Conservation (phyloP, 2,113 vertebrate species). For the Cyprinus carpio region DNA sequence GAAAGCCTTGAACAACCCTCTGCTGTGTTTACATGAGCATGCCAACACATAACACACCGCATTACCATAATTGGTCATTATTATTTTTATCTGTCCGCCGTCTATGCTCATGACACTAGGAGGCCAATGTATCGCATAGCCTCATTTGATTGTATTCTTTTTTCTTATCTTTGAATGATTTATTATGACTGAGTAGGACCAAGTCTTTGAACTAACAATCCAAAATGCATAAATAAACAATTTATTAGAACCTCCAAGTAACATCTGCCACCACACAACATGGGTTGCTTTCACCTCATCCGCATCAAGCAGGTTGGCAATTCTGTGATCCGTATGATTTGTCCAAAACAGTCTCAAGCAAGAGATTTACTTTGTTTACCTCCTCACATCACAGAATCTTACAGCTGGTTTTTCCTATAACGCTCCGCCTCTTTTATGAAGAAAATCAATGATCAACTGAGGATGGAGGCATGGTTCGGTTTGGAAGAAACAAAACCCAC, state of each 20-base stretch:
- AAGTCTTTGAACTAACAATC: not conserved
- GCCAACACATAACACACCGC: conserved; percentile 1
- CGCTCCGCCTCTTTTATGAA: not conserved
- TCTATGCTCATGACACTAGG: not conserved
- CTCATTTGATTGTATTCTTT: not conserved
- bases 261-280: conserved; percentile 8
- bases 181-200: not conserved
- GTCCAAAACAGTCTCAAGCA: not conserved
- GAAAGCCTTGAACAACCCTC: not conserved
- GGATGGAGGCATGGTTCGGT: not conserved
- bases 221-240: not conserved
- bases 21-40: conserved; percentile 1
- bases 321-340: conserved; percentile 13
- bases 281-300: not conserved
- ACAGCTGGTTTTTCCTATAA: not conserved
- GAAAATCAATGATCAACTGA: not conserved
- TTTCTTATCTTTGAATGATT: not conserved
- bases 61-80: conserved; percentile 26
- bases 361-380: not conserved
- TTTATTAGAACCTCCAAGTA: not conserved
- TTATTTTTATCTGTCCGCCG: conserved; percentile 1
- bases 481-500: not conserved
- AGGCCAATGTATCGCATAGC: not conserved
- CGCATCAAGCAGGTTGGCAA: not conserved
- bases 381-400: not conserved